Percentiles rank a stretch among this genome's conserved stretches.
These are phyloP conservation scores for Microplitis demolitor DNA, from an alignment of 1,140 invertebrate species.

Conservation along the genomic window DNA sequence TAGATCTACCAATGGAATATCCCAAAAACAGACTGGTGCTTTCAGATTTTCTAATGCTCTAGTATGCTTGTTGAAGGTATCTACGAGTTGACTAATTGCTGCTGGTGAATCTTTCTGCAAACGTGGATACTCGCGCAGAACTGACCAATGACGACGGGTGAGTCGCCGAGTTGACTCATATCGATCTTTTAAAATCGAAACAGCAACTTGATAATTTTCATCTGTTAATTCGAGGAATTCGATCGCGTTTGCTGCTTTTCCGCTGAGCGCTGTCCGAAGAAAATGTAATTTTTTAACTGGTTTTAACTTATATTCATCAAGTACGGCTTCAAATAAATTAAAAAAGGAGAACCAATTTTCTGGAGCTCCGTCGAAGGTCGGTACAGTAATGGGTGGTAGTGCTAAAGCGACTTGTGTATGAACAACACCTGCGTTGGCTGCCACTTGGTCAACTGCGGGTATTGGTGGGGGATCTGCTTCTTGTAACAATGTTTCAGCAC, in stretches of 20 bases:
- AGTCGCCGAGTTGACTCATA: not conserved
- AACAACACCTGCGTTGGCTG: not conserved
- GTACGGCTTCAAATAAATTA: not conserved
- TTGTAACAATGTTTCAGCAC: not conserved
- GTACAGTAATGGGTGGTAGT: not conserved
- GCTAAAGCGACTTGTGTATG: not conserved
- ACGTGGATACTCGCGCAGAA: not conserved
- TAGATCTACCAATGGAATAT: slow-evolving; percentile 1
- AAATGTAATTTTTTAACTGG: slow-evolving; percentile 32
- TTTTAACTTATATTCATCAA: not conserved
- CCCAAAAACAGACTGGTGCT: not conserved
- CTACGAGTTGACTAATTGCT: slow-evolving; percentile 1
- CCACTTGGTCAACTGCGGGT: not conserved
- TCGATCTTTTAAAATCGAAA: slow-evolving; percentile 10
- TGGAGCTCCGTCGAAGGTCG: not conserved
- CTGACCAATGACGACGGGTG: slow-evolving; percentile 26
- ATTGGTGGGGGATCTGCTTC: not conserved
- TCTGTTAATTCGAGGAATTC: slow-evolving; percentile 8
- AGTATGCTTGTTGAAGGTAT: slow-evolving; percentile 2
- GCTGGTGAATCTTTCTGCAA: slow-evolving; percentile 10
- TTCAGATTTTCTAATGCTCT: not conserved
- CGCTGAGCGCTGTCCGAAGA: slow-evolving; percentile 23
- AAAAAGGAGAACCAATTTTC: not conserved
- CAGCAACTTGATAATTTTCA: slow-evolving; percentile 23
- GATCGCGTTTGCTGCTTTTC: slow-evolving; percentile 24